Evolutionary conservation across 2,797 vertebrate genomes (phyloP).

Genomic region (Syngnathus acus): DNA sequence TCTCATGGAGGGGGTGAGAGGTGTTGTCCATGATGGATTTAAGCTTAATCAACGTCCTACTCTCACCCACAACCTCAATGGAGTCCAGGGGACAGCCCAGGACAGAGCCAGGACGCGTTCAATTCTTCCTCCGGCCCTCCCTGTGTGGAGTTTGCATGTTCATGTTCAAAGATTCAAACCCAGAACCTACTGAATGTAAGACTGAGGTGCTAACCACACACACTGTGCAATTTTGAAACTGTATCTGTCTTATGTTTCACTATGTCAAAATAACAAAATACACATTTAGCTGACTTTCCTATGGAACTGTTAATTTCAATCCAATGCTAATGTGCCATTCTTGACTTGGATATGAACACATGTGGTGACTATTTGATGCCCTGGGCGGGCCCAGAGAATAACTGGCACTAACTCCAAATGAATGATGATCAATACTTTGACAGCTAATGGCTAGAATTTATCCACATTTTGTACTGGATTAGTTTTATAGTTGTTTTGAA

Average conservation of each 20-base stretch:
- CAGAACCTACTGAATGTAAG: neutral
- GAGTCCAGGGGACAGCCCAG: too few relatives aligned
- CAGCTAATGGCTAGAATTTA: neutral
- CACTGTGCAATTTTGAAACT: neutral
- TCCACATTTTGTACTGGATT: neutral
- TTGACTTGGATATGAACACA: constrained; percentile 25
- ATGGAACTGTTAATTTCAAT: neutral
- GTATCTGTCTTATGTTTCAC: neutral
- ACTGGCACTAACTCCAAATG: neutral
- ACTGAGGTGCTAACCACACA: neutral
- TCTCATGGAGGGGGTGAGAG: too few relatives aligned
- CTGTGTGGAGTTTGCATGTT: too few relatives aligned
- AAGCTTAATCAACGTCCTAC: too few relatives aligned
- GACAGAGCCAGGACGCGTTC: too few relatives aligned
- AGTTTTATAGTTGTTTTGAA: neutral
- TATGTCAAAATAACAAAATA: neutral
- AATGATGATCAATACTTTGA: neutral
- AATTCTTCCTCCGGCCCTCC: too few relatives aligned
- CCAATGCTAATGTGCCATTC: neutral
- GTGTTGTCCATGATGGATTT: too few relatives aligned
- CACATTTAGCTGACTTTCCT: neutral
- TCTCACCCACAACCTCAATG: too few relatives aligned
- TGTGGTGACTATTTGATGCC: constrained; percentile 35
- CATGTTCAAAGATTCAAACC: neutral
- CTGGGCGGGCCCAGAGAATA: neutral